These are phyloP conservation scores for Cyaniris semiargus DNA, from an alignment of 2,888 invertebrate species.

Conservation along the genomic window DNA sequence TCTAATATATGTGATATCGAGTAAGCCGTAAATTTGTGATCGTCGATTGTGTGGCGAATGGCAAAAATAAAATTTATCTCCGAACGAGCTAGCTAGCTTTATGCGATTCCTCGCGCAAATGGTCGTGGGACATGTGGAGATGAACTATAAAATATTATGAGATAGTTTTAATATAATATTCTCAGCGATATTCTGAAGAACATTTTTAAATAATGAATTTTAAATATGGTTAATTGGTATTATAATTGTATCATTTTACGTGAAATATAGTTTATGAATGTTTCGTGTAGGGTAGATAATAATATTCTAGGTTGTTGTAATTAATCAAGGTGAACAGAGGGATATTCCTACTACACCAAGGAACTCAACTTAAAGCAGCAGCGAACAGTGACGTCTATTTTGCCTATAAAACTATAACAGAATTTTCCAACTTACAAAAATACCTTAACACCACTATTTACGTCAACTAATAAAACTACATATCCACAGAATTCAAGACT, in stretches of 20 bases:
- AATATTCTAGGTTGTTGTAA: no score
- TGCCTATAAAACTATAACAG: no score
- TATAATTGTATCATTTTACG: no score
- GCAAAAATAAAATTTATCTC: slow-evolving; percentile 21
- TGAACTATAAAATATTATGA: not conserved
- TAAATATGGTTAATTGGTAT: no score
- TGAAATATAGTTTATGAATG: no score
- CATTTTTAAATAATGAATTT: no score
- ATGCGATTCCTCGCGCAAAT: not conserved
- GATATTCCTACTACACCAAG: no score
- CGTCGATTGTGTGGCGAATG: not conserved
- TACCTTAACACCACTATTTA: not conserved
- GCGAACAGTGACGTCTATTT: no score
- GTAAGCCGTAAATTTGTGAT: slow-evolving; percentile 19
- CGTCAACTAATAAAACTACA: not conserved
- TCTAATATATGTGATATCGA: slow-evolving; percentile 18
- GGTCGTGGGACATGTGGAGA: not conserved
- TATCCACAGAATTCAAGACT: not conserved
- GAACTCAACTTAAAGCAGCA: no score
- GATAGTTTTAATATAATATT: not conserved
- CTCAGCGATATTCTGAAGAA: not conserved
- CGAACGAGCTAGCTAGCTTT: not conserved
- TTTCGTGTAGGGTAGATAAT: no score
- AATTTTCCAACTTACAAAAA: not conserved
- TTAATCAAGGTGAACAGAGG: no score